Percentiles rank a stretch among this genome's conserved stretches.
phyloP scores from a whole-genome alignment of 2,888 invertebrate species.

The Drosophila kanekoi region DNA sequence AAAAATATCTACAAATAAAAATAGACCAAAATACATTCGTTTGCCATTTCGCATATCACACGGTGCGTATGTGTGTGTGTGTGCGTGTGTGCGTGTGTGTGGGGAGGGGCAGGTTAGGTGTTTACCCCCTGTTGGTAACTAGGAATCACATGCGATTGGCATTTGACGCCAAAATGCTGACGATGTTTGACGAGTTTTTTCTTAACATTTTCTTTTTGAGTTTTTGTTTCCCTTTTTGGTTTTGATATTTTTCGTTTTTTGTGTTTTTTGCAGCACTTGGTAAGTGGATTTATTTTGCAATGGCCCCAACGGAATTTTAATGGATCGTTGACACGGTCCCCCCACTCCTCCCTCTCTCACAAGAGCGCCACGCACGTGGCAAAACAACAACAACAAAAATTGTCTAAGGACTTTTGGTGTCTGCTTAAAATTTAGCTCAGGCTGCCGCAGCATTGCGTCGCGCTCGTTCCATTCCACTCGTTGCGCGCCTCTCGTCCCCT shows the following conservation, averaged over 20 bases:
- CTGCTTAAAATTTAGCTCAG: constrained; percentile 79
- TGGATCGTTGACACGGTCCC: constrained; percentile 49
- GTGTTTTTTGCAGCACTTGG: constrained; percentile 68
- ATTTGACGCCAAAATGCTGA: constrained; percentile 78
- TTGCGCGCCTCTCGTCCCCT: constrained; percentile 7
- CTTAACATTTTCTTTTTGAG: constrained; percentile 15
- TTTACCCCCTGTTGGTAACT: constrained; percentile 25
- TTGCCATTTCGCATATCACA: constrained; percentile 75
- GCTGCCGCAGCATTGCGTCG: too few species aligned
- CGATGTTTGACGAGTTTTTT: constrained; percentile 72
- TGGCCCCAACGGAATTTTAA: constrained; percentile 78
- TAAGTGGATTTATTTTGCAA: constrained; percentile 81
- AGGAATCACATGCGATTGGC: constrained; percentile 79
- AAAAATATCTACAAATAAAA: constrained; percentile 4
- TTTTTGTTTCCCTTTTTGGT: constrained; percentile 17
- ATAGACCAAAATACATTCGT: constrained; percentile 71
- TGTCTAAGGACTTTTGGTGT: constrained; percentile 52
- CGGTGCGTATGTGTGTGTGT: too few species aligned
- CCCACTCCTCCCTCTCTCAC: too few species aligned
- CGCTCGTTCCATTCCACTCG: constrained; percentile 23
- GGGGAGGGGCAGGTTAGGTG: background rate
- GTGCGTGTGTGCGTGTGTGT: too few species aligned
- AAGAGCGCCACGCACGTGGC: constrained; percentile 57
- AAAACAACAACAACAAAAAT: constrained; percentile 29
- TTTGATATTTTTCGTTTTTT: constrained; percentile 24